Conservation (phyloP, 1,140 invertebrate genomes). For the Drosophila tropicalis region DNA sequence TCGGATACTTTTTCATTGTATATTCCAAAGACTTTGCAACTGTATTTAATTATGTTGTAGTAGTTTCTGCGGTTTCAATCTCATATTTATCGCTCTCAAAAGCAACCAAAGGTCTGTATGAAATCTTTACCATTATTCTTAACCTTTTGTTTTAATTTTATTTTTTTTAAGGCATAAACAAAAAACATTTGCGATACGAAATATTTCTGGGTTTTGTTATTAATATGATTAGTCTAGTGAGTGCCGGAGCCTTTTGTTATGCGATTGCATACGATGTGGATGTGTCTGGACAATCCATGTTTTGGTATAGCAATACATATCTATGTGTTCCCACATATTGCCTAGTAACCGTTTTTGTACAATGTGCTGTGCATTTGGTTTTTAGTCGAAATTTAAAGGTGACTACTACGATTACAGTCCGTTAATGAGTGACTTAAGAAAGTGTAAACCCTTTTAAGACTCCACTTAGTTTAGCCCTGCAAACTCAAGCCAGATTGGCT, state of each 20-base stretch:
- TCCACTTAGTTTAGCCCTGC: not conserved
- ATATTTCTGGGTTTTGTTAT: not conserved
- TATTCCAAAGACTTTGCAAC: constrained; percentile 1
- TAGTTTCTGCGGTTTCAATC: not conserved
- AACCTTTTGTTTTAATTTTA: not conserved
- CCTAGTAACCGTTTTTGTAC: not conserved
- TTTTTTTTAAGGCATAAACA: not conserved
- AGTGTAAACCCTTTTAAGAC: not conserved
- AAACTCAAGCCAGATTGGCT: constrained; percentile 2
- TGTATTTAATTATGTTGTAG: not conserved
- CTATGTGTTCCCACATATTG: constrained; percentile 9
- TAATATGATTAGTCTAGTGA: not conserved
- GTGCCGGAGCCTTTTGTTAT: not conserved
- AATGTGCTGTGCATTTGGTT: not conserved
- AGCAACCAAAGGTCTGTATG: not conserved
- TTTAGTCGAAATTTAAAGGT: constrained; percentile 3
- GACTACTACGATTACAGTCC: not conserved
- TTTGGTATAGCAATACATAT: constrained; percentile 1
- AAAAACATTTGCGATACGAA: constrained; percentile 4
- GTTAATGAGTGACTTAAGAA: not conserved
- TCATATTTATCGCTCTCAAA: constrained; percentile 1
- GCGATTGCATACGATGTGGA: constrained; percentile 9
- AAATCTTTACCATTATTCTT: not conserved
- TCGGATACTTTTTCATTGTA: not conserved
- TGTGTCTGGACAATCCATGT: not conserved